These are phyloP conservation scores for Squalus acanthias DNA, from an alignment of 2,797 vertebrate species.

Conservation along the genomic window DNA sequence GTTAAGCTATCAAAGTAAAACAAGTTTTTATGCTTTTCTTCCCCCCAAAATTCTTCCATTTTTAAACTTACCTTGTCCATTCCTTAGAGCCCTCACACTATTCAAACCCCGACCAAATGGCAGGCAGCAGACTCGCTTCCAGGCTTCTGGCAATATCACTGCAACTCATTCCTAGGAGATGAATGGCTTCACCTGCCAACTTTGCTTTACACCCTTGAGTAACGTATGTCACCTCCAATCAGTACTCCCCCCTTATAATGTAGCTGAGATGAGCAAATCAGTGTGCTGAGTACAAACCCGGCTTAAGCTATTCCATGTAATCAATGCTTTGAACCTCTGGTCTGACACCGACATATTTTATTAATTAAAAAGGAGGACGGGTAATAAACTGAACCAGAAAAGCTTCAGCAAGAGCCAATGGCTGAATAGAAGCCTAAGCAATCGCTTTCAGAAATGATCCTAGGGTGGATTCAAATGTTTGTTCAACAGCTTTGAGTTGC, in stretches of 20 bases:
- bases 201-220: not conserved
- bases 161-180: not conserved
- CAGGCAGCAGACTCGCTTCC: not conserved
- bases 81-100: not conserved
- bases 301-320: not conserved
- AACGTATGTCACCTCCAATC: not conserved
- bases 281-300: not conserved
- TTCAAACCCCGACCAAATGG: not conserved
- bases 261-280: not conserved
- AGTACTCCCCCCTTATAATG: not conserved
- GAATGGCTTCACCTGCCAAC: not conserved
- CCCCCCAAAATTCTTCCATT: not conserved
- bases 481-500: not conserved
- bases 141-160: not conserved
- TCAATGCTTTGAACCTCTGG: not conserved
- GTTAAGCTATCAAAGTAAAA: not conserved
- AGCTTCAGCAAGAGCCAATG: not conserved
- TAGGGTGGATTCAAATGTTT: not conserved
- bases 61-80: not conserved
- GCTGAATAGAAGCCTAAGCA: not conserved
- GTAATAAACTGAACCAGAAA: not conserved
- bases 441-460: not conserved
- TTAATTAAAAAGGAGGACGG: not conserved
- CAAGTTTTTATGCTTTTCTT: not conserved
- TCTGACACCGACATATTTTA: not conserved